phyloP scores from a whole-genome alignment of 2,113 vertebrate genomes.

The Oryzias celebensis region DNA sequence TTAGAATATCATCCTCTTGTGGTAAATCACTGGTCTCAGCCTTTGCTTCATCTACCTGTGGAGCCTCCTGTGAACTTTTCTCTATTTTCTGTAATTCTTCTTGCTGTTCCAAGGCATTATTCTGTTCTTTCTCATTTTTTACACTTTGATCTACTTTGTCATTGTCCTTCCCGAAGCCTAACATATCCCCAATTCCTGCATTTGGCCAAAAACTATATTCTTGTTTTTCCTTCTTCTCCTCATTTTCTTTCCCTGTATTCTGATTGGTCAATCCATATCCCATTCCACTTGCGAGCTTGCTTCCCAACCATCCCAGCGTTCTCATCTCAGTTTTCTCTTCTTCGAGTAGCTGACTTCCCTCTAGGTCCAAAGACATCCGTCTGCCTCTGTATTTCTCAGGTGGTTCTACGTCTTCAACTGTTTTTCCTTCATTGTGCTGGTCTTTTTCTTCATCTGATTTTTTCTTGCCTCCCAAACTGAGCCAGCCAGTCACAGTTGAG shows the following conservation, averaged over 20 bases:
- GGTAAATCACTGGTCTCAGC: slow-evolving; percentile 9
- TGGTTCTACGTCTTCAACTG: slow-evolving; percentile 50
- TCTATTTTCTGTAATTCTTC: slow-evolving; percentile 10
- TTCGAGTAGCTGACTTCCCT: slow-evolving; percentile 57
- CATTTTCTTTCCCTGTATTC: slow-evolving; percentile 22
- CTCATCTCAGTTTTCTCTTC: slow-evolving; percentile 48
- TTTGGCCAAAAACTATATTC: slow-evolving; percentile 77
- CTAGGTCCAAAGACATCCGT: slow-evolving; percentile 73
- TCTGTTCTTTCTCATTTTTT: slow-evolving; percentile 27
- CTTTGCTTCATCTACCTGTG: slow-evolving; percentile 9
- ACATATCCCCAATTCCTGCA: slow-evolving; percentile 75
- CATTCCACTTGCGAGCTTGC: slow-evolving; percentile 75
- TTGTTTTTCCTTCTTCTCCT: slow-evolving; percentile 35
- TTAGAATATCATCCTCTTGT: slow-evolving; percentile 1
- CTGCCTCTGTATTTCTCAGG: slow-evolving; percentile 74
- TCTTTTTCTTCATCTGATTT: slow-evolving; percentile 29
- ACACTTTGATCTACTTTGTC: slow-evolving; percentile 19
- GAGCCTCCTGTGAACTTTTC: slow-evolving; percentile 3
- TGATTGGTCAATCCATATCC: slow-evolving; percentile 69
- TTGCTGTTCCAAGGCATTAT: slow-evolving; percentile 5
- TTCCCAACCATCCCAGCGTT: slow-evolving; percentile 79
- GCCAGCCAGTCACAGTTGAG: slow-evolving; percentile 77
- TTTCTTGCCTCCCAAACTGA: slow-evolving; percentile 67
- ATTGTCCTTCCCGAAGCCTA: slow-evolving; percentile 71
- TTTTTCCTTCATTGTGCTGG: slow-evolving; percentile 31